Conservation (phyloP, 1,140 invertebrate genomes). For the Cotesia chilonis region DNA sequence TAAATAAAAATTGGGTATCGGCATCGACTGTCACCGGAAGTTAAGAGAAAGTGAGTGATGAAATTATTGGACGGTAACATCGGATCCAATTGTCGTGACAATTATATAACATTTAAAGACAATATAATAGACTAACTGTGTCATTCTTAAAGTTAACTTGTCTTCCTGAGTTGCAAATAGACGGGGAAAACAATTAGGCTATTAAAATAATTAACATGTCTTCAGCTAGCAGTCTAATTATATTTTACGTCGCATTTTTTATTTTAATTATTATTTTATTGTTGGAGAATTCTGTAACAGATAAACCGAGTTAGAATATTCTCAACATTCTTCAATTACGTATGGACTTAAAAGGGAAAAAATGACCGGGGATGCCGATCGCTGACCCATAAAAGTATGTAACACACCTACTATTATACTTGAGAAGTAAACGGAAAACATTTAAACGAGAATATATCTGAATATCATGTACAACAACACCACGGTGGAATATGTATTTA, state of each 20-base stretch:
- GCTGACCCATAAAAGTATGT: slow-evolving; percentile 40
- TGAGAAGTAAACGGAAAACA: neutral
- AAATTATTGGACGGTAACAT: slow-evolving; percentile 29
- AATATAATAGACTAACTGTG: neutral
- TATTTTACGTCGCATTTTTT: no score
- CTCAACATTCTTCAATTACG: slow-evolving; percentile 20
- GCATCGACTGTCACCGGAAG: neutral
- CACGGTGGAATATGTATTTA: neutral
- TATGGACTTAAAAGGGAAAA: slow-evolving; percentile 36
- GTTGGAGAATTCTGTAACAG: no score
- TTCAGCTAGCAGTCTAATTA: no score
- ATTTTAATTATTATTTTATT: no score
- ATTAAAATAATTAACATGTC: no score
- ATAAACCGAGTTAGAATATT: neutral
- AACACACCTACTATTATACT: slow-evolving; percentile 31
- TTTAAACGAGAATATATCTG: neutral
- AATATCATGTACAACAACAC: neutral
- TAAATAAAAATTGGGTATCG: neutral
- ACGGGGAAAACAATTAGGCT: no score
- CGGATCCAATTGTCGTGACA: neutral
- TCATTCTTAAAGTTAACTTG: no score
- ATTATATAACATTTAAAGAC: slow-evolving; percentile 15
- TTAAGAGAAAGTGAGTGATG: slow-evolving; percentile 30
- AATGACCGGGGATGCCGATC: slow-evolving; percentile 34
- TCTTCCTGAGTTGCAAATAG: no score